These are phyloP conservation scores for Megatriorchis doriae DNA, from an alignment of 2,113 vertebrate species.

Conservation along the genomic window DNA sequence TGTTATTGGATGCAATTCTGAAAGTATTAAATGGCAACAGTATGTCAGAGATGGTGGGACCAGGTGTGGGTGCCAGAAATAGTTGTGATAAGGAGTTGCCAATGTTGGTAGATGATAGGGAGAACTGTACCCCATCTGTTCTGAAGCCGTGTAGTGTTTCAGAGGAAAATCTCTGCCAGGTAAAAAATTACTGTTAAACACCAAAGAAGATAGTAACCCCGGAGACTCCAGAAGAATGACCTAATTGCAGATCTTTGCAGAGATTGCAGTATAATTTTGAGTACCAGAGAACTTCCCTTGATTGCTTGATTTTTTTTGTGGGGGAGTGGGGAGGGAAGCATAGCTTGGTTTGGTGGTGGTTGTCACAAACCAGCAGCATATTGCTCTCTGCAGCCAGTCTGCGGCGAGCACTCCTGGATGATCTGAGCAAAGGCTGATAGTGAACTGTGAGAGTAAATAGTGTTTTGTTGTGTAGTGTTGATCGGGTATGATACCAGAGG, in stretches of 20 bases:
- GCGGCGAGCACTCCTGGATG: not conserved
- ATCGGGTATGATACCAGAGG: accelerated
- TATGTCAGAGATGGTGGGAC: not conserved
- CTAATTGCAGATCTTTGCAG: not conserved
- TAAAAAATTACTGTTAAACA: not conserved
- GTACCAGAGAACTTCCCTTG: not conserved
- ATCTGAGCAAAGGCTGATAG: not conserved
- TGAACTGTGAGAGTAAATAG: not conserved
- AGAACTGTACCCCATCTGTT: not conserved
- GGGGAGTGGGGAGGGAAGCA: too few species aligned
- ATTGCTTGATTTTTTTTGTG: not conserved
- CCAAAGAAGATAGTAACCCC: not conserved
- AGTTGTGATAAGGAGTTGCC: not conserved
- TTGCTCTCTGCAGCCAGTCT: not conserved
- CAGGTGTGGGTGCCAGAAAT: not conserved
- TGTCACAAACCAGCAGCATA: not conserved
- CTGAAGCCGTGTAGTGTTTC: not conserved
- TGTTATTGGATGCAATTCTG: not conserved
- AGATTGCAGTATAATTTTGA: not conserved
- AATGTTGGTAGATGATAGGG: not conserved
- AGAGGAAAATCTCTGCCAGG: not conserved
- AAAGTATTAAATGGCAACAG: not conserved
- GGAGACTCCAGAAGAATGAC: not conserved
- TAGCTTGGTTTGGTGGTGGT: not conserved
- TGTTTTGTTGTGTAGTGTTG: not conserved